Percentiles rank a stretch among this genome's conserved stretches.
These are phyloP conservation scores for Liasis olivaceus DNA, from an alignment of 2,797 vertebrate species.

Conservation along the genomic window DNA sequence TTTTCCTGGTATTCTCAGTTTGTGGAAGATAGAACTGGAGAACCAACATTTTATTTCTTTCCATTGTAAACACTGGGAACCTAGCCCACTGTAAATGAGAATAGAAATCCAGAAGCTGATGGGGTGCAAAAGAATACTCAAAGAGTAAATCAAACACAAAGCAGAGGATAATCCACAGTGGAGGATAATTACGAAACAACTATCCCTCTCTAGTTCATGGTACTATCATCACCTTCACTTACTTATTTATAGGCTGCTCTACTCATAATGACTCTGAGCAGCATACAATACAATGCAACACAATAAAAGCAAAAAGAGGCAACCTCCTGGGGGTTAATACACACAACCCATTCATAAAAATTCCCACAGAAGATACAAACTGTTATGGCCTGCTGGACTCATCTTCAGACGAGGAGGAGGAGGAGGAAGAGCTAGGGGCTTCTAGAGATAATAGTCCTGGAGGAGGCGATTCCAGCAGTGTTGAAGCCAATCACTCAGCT, in stretches of 20 bases:
- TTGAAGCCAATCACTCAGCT: no score
- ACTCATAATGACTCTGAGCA: neutral
- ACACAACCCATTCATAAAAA: neutral
- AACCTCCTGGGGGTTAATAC: neutral
- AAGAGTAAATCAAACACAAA: neutral
- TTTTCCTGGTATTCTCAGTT: neutral
- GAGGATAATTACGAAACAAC: neutral
- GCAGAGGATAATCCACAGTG: neutral
- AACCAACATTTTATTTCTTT: neutral
- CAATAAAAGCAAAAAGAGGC: neutral
- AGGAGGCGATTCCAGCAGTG: no score
- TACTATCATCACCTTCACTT: neutral
- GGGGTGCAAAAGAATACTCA: neutral
- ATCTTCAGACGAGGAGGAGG: neutral
- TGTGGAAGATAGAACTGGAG: neutral
- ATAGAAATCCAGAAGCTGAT: neutral
- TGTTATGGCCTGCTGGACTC: neutral
- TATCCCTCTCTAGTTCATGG: neutral
- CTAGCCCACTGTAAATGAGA: neutral
- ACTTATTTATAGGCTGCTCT: neutral
- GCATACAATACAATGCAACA: neutral
- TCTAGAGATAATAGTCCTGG: no score
- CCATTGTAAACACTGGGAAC: neutral
- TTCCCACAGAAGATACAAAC: neutral
- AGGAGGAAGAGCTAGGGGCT: neutral